Base-by-base conservation (phyloP, 2,888 invertebrate genomes). In the Drosophila quasianomalipes region DNA sequence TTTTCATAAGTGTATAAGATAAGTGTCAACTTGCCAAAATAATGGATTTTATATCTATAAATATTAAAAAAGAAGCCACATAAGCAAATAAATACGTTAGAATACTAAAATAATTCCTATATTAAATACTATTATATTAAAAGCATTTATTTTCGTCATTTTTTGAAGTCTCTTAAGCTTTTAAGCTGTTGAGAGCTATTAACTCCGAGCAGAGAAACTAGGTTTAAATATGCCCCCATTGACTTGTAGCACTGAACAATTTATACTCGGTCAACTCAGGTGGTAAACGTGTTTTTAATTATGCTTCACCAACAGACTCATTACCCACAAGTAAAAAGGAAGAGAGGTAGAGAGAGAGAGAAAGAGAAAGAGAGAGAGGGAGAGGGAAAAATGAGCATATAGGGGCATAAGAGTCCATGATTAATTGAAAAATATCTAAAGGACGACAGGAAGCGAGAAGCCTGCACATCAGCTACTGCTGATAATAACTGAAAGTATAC, bases 261-360 rank as follows among this genome's bases (percentile, higher is more conserved):
- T 74, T 74, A 77, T 74, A 47, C 55, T 30, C 66, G 79, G 81
- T 70, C 82, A 81, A 70, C 66, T 79, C 65, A 55, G 72, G 67
- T 79, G 66, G 54, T 70, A 79, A 83, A 83, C 65, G 82, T 81
- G 80, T 71, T 83, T 79, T 88, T 88, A 85, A 85, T 85, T 83
- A 88, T 83, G 83, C 73, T 81, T 80, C 75, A 74, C 66, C 79
- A 83, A 76, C 85, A 83, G 85, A 41, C 81, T 62, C 81, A 72
- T 85, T 83, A 81, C 68, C 49, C 47, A 16, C 26, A 16, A 26
- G 47, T 19, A 47, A 47, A 47, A 35, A 35, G 16, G 16, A 2
- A 47, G 37, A 16, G 33, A 55, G 30, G 33, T 47, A 47, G 47
- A 19, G 31, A 26, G 12, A 33, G 30, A 47, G 39, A 28, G 52